These are phyloP conservation scores for Pao palembangensis DNA, from an alignment of 2,113 vertebrate species.

Conservation along the genomic window DNA sequence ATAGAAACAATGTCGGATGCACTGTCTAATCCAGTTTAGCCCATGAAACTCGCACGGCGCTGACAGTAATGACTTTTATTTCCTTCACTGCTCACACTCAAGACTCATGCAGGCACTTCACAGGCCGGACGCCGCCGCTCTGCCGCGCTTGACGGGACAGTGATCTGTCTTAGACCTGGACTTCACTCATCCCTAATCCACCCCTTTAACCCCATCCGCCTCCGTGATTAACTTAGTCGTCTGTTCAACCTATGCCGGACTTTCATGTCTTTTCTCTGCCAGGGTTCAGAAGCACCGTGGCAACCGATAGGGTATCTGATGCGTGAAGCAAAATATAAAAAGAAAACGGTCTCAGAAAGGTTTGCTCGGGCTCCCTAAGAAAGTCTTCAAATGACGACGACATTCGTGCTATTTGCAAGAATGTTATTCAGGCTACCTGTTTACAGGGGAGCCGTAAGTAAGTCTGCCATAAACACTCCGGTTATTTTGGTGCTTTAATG, in stretches of 20 bases:
- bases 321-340: neutral
- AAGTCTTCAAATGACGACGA: too few relatives aligned
- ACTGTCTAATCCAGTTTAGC: constrained; percentile 76
- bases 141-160: constrained; percentile 57
- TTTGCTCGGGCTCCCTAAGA: too few relatives aligned
- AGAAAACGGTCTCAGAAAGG: neutral
- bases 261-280: constrained; percentile 36
- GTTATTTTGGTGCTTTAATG: too few relatives aligned
- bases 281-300: constrained; percentile 29
- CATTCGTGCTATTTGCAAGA: too few relatives aligned
- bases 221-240: constrained; percentile 15
- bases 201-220: constrained; percentile 48
- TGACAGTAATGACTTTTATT: constrained; percentile 75
- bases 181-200: constrained; percentile 57
- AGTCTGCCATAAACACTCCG: too few relatives aligned
- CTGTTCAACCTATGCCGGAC: constrained; percentile 33
- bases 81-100: constrained; percentile 54
- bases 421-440: too few relatives aligned
- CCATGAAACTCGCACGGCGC: constrained; percentile 73
- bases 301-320: constrained; percentile 6
- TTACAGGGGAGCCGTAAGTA: too few relatives aligned
- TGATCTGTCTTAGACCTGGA: constrained; percentile 42
- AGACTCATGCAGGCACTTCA: constrained; percentile 58
- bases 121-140: constrained; percentile 53
- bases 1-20: constrained; percentile 79